Evolutionary conservation across 92 coral and sea anemone genomes (phyloP).

Genomic region (Pocillopora meandrina): DNA sequence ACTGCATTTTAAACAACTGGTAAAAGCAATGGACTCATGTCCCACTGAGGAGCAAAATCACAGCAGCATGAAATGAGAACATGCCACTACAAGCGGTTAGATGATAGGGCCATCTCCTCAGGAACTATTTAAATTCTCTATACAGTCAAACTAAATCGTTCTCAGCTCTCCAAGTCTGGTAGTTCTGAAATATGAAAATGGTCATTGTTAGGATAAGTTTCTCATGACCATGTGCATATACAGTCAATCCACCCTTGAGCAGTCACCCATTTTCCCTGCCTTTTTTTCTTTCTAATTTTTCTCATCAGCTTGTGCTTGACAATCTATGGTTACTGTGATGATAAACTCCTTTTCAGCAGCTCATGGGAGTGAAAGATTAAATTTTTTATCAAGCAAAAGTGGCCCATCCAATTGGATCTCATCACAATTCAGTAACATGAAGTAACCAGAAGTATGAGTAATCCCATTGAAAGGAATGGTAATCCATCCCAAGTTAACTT

Average conservation of each 20-base stretch:
- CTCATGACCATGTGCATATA: not conserved
- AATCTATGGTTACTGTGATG: no score
- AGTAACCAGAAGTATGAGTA: no score
- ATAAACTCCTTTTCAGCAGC: no score
- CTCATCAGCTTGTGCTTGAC: no score
- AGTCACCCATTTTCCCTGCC: no score
- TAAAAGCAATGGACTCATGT: conserved; percentile 2
- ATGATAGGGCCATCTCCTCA: not conserved
- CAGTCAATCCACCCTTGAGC: not conserved
- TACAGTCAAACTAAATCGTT: conserved; percentile 3
- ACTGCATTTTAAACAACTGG: conserved; percentile 11
- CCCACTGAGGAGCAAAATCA: conserved; percentile 9
- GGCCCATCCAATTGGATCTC: no score
- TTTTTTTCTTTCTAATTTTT: no score
- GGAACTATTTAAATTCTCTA: conserved; percentile 20
- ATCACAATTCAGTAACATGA: no score
- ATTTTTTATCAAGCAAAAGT: no score
- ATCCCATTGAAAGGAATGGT: no score
- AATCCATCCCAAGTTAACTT: no score
- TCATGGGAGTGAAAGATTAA: no score
- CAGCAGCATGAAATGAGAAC: not conserved
- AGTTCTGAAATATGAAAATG: conserved; percentile 43
- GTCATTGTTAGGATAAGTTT: not conserved
- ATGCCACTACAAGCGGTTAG: not conserved
- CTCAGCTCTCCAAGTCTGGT: conserved; percentile 72